phyloP scores from a whole-genome alignment of 2,797 vertebrate species.

The Hemitrygon akajei region DNA sequence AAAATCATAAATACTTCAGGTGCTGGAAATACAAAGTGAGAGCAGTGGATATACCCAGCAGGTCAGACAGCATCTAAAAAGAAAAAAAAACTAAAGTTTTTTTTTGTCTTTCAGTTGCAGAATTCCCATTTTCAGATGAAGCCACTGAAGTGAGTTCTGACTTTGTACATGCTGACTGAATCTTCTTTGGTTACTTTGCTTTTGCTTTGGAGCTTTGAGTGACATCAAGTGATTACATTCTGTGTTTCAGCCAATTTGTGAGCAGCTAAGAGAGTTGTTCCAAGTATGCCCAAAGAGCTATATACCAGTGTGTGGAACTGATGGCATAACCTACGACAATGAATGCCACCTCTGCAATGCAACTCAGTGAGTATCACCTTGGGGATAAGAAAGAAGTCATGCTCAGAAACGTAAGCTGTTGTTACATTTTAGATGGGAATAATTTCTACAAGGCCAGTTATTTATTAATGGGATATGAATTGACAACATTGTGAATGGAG shows the following conservation, averaged over 20 bases:
- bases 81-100: too few species aligned
- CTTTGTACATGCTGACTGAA: neutral
- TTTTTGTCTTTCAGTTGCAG: constrained; percentile 10
- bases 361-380: constrained; percentile 1
- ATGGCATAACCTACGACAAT: constrained; percentile 29
- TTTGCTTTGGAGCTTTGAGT: neutral
- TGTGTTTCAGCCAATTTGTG: constrained; percentile 34
- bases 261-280: constrained; percentile 24
- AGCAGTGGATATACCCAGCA: too few species aligned
- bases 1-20: too few species aligned
- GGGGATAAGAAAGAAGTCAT: neutral
- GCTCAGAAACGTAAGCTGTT: neutral
- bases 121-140: constrained; percentile 14
- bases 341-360: constrained; percentile 32
- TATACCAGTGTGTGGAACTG: constrained; percentile 26
- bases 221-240: constrained; percentile 3
- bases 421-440: neutral
- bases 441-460: neutral
- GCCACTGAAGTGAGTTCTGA: constrained; percentile 14
- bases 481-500: too few species aligned
- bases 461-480: neutral
- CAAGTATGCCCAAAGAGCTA: constrained; percentile 9
- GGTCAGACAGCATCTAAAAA: too few species aligned
- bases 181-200: neutral
- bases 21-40: too few species aligned